These are phyloP conservation scores for Xanthia icteritia DNA, from an alignment of 2,888 invertebrate genomes.

Conservation along the genomic window DNA sequence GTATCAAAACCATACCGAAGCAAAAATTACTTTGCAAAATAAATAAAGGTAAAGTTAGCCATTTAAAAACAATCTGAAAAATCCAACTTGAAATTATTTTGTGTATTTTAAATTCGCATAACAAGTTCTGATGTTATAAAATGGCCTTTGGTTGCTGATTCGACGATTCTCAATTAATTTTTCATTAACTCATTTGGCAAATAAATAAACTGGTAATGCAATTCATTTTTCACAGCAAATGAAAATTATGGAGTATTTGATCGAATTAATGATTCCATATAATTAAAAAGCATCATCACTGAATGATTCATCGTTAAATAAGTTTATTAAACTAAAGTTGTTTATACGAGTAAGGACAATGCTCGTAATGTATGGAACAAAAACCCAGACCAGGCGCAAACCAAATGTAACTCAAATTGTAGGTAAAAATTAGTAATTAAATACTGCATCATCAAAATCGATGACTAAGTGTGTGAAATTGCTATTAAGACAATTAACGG, in stretches of 20 bases:
- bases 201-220: conserved; percentile 31
- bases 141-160: conserved; percentile 13
- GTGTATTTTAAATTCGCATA: conserved; percentile 1
- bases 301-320: neutral
- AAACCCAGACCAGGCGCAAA: no score
- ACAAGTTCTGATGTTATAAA: conserved; percentile 1
- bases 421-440: no score
- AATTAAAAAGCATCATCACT: conserved; percentile 19
- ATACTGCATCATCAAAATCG: no score
- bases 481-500: no score
- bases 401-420: no score
- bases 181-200: conserved; percentile 35
- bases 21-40: neutral
- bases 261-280: conserved; percentile 21
- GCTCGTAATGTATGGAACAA: no score
- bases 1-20: neutral
- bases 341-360: neutral
- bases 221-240: conserved; percentile 31
- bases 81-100: neutral
- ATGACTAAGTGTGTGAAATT: no score
- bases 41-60: neutral
- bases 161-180: conserved; percentile 38
- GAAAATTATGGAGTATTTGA: conserved; percentile 14
- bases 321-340: conserved; percentile 4
- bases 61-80: neutral